Evolutionary conservation across 2,797 vertebrate genomes (phyloP), one percentile per base, ranked within the genome.

Genomic region (Pangasius larnaudii): DNA sequence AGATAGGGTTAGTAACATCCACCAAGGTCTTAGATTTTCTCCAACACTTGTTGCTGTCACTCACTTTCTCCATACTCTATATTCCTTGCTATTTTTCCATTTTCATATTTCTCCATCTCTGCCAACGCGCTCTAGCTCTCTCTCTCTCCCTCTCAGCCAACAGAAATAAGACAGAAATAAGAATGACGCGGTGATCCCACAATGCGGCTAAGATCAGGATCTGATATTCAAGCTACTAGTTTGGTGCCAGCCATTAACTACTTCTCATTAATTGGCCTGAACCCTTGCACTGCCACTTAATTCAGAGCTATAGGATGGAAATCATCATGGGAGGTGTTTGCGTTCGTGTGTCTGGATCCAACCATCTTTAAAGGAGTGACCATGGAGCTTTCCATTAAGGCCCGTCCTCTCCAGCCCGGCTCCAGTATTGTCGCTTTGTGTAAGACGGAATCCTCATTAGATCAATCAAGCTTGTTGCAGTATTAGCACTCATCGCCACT

Each of bases 361-460:
- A 95, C 94, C 94, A 94, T 94, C 94, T 94, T 93, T 92, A 92
- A 93, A 95, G 95, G 93, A 94, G 93, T 93, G 93, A 93, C 93
- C 93, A 94, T 79, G 90, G 93, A 95, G 93, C 93, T 95, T 93
- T 94, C 95, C 92, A 96, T 96, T 96, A 96, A 91, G 90, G 91
- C 88, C 92, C 95, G 95, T 96, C 94, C 94, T 93, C 92, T 93
- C 90, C 90, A 93, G 94, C 93, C 91, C 91, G 93, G 94, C 93
- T 93, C 94, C 95, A 94, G 93, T 93, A 93, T 93, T 94, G 90
- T 89, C 93, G 92, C 93, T 85, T 53, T 42, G 36, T 39, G 58
- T 92, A 93, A 95, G 93, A 95, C 94, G 92, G 93, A 91, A 92
- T 94, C 94, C 95, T 96, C 94, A 96, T 96, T 96, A 96, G 95